Base-by-base conservation (phyloP, 2,113 vertebrate genomes). In the Rhinopomastus cyanomelas region DNA sequence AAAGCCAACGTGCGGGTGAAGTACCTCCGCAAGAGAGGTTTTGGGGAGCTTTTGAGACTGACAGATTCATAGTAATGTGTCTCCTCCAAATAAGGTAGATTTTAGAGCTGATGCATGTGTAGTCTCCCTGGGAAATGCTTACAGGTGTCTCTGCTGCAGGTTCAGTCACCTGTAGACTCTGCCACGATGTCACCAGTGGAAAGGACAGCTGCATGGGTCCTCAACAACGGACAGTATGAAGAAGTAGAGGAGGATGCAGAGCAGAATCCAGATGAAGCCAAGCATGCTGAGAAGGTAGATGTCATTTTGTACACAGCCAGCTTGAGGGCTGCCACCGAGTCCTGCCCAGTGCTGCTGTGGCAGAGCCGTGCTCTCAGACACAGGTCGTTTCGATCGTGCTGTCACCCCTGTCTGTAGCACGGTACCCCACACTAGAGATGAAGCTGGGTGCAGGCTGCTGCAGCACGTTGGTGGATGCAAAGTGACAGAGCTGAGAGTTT, bases 161-260 rank as follows among this genome's bases (percentile, higher is more conserved):
- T 97, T 64, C 98, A 98, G 76, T 98, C 98, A 0, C 98, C 99
- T 3, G 98, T 98, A 65, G 99, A 99, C 89, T 97, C 98, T 0
- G 98, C 98, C 85, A 98, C 98, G 2, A 98, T 99, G 98, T 99
- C 99, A 11, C 99, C 99, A 0, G 99, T 99, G 88, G 99, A 99
- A 96, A 97, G 99, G 90, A 99, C 99, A 11, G 99, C 99, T 1
- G 99, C 99, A 0, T 99, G 99, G 99, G 98, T 99, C 86, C 97
- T 99, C 30, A 99, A 98, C 96, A 99, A 99, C 4, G 98, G 98
- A 2, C 98, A 99, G 69, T 99, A 99, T n/a, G 98, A 99, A 81
- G 98, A 99, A 46, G 96, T 97, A 8, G 98, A 98, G 81, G 98
- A 97, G 73, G 97, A 98, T 7, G 27, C 53, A 3, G 96, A 98